Base-by-base conservation (phyloP, 2,113 vertebrate species). In the Sinocyclocheilus maitianheensis region DNA sequence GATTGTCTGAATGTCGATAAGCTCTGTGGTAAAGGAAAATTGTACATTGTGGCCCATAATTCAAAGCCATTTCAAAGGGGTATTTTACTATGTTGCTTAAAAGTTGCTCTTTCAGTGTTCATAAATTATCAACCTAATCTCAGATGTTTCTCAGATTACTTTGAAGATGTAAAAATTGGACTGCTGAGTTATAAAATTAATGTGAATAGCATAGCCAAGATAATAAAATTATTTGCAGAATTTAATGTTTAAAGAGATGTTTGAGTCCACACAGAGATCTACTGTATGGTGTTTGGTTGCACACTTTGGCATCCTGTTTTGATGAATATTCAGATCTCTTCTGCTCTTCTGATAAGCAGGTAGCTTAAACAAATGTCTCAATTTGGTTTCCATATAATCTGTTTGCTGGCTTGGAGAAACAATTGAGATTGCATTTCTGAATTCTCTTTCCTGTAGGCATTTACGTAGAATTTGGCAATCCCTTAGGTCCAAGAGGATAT, bases 1-100 rank as follows among this genome's bases (percentile, higher is more conserved):
- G 80, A 55, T 71, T 71, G 80, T 71, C 5, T 82, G 26, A 53
- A 69, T 82, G 80, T 67, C 8, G 22, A 24, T 63, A 63, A 34
- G 34, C 34, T 63, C 8, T 18, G 75, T 30, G 5, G 24, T 34
- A 20, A 34, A 30, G 26, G 2, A 22, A 82, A 43, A 30, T 34
- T 30, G 46, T 69, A 48, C 6, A 18, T 0, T 30, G n/a, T 48
- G n/a, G n/a, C 8, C 60, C 51, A 78, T 34, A n/a, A 77, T 55
- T 55, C n/a, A 77, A 18, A 53, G 8, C 3, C 0, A 1, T 60
- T 79, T 79, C 11, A 72, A 40, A 40, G 22, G 43, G 11, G 11
- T 22, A 11, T 20, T 60, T 30, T 53, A 10, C 5, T 77, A 5
- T 26, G 24, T 55, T 77, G 14, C 24, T 76, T 26, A 58, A 20